A percentile compares a stretch with the other conserved stretches of the same genome.
These are phyloP conservation scores for Neomorphus geoffroyi DNA, from an alignment of 2,797 vertebrate genomes.

Conservation along the genomic window DNA sequence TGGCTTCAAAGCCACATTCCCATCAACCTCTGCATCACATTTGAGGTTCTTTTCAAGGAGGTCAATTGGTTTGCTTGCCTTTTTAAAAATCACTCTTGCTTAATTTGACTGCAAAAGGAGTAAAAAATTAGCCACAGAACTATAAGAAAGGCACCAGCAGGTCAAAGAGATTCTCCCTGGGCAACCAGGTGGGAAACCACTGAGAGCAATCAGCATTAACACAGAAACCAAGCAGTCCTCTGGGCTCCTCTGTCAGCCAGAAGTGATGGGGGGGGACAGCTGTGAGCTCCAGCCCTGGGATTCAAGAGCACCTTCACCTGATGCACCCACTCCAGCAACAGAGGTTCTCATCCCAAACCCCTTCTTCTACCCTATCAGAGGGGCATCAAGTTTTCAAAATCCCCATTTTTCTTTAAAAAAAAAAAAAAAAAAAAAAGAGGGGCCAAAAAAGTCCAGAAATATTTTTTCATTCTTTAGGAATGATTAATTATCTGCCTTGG, in stretches of 20 bases:
- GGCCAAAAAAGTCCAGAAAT: neutral
- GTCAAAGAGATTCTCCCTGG: neutral
- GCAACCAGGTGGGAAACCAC: neutral
- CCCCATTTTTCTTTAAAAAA: constrained; percentile 2
- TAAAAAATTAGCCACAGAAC: neutral
- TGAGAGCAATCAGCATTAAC: neutral
- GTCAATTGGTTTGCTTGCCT: neutral
- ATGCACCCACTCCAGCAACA: neutral
- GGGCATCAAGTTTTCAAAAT: neutral
- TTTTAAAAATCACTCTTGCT: neutral
- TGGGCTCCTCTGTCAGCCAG: neutral
- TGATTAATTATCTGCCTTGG: constrained; percentile 63
- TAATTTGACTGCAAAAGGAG: neutral
- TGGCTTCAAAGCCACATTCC: neutral
- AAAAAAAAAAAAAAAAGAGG: neutral
- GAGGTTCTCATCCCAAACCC: neutral
- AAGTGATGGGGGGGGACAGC: fast-evolving
- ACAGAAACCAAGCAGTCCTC: neutral
- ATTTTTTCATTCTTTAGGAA: constrained; percentile 61
- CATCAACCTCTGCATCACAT: neutral
- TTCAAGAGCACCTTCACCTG: neutral
- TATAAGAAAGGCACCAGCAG: neutral
- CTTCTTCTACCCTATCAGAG: neutral
- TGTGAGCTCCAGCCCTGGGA: neutral
- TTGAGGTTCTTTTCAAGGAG: neutral